Conservation (phyloP, 2,797 vertebrate genomes). For the Hirundo rustica region DNA sequence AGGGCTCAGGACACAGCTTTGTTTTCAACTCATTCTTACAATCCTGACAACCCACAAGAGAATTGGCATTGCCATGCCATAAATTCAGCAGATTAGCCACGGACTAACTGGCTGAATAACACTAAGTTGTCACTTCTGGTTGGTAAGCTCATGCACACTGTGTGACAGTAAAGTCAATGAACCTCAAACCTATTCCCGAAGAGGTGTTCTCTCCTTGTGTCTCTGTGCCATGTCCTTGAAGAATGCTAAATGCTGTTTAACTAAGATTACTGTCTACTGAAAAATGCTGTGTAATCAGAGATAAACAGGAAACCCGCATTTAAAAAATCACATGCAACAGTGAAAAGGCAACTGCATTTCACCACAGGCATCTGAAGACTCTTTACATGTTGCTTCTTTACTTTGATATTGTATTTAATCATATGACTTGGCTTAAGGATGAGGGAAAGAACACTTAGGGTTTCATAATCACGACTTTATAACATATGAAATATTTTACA, state of each 20-base stretch:
- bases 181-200: accelerated
- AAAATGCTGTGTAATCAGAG: background rate
- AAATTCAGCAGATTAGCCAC: background rate
- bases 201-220: accelerated
- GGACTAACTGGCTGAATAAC: background rate
- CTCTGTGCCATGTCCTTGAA: accelerated
- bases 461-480: accelerated
- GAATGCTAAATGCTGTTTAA: background rate
- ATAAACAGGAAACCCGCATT: background rate
- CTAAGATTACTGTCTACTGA: background rate
- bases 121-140: background rate
- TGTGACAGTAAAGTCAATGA: background rate
- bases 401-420: accelerated
- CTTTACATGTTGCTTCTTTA: accelerated
- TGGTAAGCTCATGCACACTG: background rate
- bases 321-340: background rate
- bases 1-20: background rate
- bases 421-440: accelerated
- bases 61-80: accelerated
- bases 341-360: background rate
- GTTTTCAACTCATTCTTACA: background rate
- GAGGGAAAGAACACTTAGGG: accelerated
- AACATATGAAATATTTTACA: background rate
- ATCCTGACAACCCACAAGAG: background rate
- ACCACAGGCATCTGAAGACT: accelerated